Evolutionary conservation across 2,888 invertebrate species (phyloP).

Genomic region (Diarsia dahlii): DNA sequence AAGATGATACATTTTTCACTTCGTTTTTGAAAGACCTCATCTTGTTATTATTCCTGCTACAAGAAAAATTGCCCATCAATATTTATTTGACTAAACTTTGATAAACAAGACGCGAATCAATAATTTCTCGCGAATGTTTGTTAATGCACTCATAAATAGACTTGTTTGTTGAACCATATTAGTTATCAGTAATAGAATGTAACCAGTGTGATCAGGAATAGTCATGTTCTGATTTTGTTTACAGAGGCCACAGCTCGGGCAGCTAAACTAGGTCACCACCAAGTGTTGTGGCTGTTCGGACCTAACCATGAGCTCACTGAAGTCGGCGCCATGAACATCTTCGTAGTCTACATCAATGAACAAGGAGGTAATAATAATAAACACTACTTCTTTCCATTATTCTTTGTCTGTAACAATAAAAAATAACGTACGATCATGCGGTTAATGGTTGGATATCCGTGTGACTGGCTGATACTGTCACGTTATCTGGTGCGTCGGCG

Average conservation of each 20-base stretch:
- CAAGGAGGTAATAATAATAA: slow-evolving; percentile 94
- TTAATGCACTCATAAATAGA: slow-evolving; percentile 22
- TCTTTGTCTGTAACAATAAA: slow-evolving; percentile 46
- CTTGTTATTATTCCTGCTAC: background rate
- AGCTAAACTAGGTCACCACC: slow-evolving; percentile 94
- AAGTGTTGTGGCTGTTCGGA: slow-evolving; percentile 99
- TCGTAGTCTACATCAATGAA: slow-evolving; percentile 96
- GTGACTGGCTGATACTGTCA: slow-evolving; percentile 76
- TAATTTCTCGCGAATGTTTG: slow-evolving; percentile 9
- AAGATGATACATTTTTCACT: background rate
- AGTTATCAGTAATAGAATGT: slow-evolving; percentile 45
- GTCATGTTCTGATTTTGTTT: slow-evolving; percentile 55
- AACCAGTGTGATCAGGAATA: slow-evolving; percentile 50
- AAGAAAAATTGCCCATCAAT: background rate
- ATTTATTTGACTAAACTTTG: background rate
- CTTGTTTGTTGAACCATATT: slow-evolving; percentile 22
- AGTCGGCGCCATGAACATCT: slow-evolving; percentile 99
- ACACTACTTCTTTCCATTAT: slow-evolving; percentile 21
- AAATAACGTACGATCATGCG: slow-evolving; percentile 60
- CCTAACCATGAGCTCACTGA: slow-evolving; percentile 98
- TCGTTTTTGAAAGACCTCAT: background rate
- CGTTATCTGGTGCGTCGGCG: slow-evolving; percentile 78
- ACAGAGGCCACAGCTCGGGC: slow-evolving; percentile 94
- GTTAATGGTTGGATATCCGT: slow-evolving; percentile 75
- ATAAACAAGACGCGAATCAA: background rate